These are phyloP conservation scores for Alauda arvensis DNA, from an alignment of 2,797 vertebrate genomes.

Conservation along the genomic window DNA sequence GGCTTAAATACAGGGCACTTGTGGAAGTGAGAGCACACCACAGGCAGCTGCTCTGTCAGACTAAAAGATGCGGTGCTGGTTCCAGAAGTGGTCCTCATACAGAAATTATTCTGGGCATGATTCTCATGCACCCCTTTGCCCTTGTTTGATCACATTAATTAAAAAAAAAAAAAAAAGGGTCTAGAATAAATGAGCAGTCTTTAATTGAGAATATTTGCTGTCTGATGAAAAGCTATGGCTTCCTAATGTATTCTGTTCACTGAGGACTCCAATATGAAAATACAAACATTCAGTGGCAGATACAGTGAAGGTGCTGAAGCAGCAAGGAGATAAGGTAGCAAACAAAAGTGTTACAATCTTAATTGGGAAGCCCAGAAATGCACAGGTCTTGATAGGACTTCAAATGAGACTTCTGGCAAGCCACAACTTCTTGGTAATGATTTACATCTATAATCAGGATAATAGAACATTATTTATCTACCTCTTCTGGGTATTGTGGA, in stretches of 20 bases:
- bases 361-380: neutral
- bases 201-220: neutral
- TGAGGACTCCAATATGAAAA: neutral
- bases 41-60: neutral
- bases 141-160: neutral
- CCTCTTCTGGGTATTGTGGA: neutral
- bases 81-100: neutral
- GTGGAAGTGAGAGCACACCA: neutral
- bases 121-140: neutral
- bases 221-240: neutral
- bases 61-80: neutral
- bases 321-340: neutral
- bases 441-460: neutral
- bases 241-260: neutral
- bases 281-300: neutral
- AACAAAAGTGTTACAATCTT: neutral
- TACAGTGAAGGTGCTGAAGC: neutral
- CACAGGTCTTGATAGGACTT: neutral
- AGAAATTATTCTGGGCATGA: neutral
- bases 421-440: neutral
- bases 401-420: neutral
- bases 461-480: constrained; percentile 1
- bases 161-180: too few species aligned
- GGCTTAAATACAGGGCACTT: neutral
- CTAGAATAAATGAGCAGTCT: neutral